Base-by-base conservation (phyloP, 2,888 invertebrate species). In the Drosophila cognata region DNA sequence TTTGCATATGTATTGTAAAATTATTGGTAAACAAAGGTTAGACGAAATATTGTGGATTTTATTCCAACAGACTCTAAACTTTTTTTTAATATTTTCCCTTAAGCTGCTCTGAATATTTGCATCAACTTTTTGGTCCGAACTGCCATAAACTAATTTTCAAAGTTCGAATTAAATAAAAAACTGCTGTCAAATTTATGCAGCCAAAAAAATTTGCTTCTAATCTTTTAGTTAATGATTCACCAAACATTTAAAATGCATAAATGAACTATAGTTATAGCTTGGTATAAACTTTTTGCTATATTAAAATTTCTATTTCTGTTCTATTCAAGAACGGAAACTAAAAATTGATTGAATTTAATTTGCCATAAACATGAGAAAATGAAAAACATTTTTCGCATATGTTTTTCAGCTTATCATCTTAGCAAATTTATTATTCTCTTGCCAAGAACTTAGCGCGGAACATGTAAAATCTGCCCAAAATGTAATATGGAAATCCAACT, bases 401-500 rank as follows among this genome's bases (percentile, higher is more conserved):
- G 21, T 21, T 21, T 21, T 21, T 18, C 8, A 36, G 25, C 8
- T 21, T 13, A 16, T 21, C 8, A 4, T 13, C 21, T 35, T 33
- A 2, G 25, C 16, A 36, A 36, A 55, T 35, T 11, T 18, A 18
- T 25, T 11, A 11, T 55, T 36, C 18, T 4, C 25, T 28, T 18
- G 55, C 55, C 36, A 25, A 18, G 16, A 52, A 52, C n/a, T 52
- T 21, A 29, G 56, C n/a, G 28, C 41, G 13, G 16, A 41, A 41
- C 29, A 41, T 41, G 10, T 31, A 8, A 8, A 62, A 36, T 31
- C 10, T 16, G 29, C 2, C 10, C 25, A 53, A 31, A 59, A 33
- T 36, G 2, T 4, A 25, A 25, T 25, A 29, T 29, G 8, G 10
- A 7, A 2, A 21, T 29, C 51, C 64, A 91, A 97, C 98, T 97